Evolutionary conservation across 1,140 invertebrate species (phyloP).

Genomic region (Hestina assimilis): DNA sequence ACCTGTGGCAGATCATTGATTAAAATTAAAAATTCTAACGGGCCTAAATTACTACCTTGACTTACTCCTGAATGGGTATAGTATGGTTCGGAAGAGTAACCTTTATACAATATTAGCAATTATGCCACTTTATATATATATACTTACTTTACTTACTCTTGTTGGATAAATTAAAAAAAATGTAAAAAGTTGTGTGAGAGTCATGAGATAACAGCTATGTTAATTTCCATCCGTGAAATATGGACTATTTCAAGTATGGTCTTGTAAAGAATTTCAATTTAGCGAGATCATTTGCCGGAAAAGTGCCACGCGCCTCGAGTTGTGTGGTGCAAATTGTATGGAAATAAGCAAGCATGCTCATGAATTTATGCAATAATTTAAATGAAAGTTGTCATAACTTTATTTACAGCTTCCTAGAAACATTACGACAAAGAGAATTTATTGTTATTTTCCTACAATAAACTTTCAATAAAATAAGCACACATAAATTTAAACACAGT

Average conservation of each 20-base stretch:
- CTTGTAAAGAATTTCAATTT: conserved; percentile 32
- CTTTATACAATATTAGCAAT: too few relatives aligned
- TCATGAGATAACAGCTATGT: too few relatives aligned
- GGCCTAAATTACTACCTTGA: too few relatives aligned
- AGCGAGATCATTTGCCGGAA: conserved; percentile 34
- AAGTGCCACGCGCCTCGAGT: conserved; percentile 30
- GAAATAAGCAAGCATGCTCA: conserved; percentile 30
- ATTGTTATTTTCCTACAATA: not conserved
- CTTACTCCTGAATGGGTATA: too few relatives aligned
- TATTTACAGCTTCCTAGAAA: conserved; percentile 3
- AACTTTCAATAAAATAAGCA: not conserved
- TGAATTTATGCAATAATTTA: conserved; percentile 16
- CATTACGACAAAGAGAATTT: not conserved
- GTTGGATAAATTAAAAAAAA: too few relatives aligned
- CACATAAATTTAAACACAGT: not conserved
- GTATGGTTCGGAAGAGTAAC: too few relatives aligned
- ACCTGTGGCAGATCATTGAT: too few relatives aligned
- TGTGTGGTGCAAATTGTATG: conserved; percentile 66
- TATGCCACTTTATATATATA: too few relatives aligned
- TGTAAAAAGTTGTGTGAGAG: too few relatives aligned
- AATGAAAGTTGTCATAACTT: conserved; percentile 17
- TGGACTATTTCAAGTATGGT: conserved; percentile 8
- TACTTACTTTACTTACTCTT: too few relatives aligned
- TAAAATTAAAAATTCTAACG: too few relatives aligned
- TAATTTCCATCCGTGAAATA: not conserved